Percentiles rank a stretch among this genome's conserved stretches.
These are phyloP conservation scores for Chrysomela aeneicollis DNA, from an alignment of 2,888 invertebrate genomes.

Conservation along the genomic window DNA sequence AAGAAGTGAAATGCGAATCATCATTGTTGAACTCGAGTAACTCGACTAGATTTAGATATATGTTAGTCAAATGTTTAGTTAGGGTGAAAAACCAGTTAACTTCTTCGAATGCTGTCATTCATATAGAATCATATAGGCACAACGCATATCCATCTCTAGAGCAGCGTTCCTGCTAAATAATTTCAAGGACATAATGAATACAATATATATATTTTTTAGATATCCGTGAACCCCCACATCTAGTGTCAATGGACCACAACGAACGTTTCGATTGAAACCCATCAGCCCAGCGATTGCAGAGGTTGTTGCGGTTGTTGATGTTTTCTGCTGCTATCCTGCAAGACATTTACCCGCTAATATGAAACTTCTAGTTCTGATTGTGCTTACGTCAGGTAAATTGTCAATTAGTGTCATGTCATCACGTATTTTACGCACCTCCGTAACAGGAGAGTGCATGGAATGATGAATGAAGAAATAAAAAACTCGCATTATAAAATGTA, in stretches of 20 bases:
- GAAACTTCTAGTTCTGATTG: constrained; percentile 26
- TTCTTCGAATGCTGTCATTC: no score
- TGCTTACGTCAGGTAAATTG: constrained; percentile 32
- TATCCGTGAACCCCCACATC: background rate
- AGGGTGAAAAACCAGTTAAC: no score
- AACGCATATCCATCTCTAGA: no score
- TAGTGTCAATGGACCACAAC: background rate
- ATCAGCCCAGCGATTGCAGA: background rate
- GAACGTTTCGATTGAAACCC: background rate
- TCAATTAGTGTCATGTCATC: no score
- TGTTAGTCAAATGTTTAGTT: no score
- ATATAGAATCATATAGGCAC: no score
- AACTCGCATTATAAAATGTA: no score
- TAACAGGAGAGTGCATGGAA: background rate
- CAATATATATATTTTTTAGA: background rate
- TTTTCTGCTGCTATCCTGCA: constrained; percentile 9
- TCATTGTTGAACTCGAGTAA: no score
- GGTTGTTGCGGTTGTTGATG: constrained; percentile 1
- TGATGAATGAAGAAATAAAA: constrained; percentile 3
- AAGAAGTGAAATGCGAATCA: no score
- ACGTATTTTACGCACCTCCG: constrained; percentile 16
- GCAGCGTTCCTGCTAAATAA: background rate
- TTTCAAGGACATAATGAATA: no score
- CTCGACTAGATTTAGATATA: no score
- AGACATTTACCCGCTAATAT: constrained; percentile 25